Base-by-base conservation (phyloP, 2,888 invertebrate species). In the Parnassius apollo region DNA sequence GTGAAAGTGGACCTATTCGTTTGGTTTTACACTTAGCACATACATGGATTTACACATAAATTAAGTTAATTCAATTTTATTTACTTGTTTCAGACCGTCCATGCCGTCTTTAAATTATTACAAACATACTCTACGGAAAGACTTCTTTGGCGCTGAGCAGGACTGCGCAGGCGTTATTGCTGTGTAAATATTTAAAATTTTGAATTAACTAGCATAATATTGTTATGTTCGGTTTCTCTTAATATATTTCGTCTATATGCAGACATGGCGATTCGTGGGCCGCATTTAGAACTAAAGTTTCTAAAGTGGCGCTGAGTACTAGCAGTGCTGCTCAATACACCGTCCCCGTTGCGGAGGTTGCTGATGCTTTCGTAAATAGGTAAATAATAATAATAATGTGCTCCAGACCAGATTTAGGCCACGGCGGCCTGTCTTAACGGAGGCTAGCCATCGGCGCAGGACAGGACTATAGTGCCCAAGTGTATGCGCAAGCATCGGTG, bases 221-320 rank as follows among this genome's bases (percentile, higher is more conserved):
- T 11, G 9, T 48, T 12, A 13, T 48, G 2, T 48, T 25, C 25
- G 25, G 25, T 2, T 25, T 25, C 25, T 25, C 2, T 25, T 25
- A 25, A 25, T 25, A 25, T 7, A 3, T 18, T 44, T 55, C 2
- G 13, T 55, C 10, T 13, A n/a, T 44, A 25, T 3, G 10, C 81
- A 97, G 97, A 0, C 96, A 97, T 75, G 97, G 96, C 2, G 95
- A 96, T 67, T 94, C 94, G 11, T 97, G 97, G 97, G 94, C 96
- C 75, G 93, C 94, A 58, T 95, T 96, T 69, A 92, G 97, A 55
- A 94, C 94, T 7, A 96, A 95, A 76, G 96, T 96, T 7, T 96
- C 96, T 57, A 94, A 95, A 72, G 94, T 95, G 22, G 95, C 97
- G 83, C 86, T 97, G 70, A 94, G 95, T 72, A 94, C 96, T 0